These are phyloP conservation scores for Gallinago stenura DNA, from an alignment of 2,797 vertebrate species.

Conservation along the genomic window DNA sequence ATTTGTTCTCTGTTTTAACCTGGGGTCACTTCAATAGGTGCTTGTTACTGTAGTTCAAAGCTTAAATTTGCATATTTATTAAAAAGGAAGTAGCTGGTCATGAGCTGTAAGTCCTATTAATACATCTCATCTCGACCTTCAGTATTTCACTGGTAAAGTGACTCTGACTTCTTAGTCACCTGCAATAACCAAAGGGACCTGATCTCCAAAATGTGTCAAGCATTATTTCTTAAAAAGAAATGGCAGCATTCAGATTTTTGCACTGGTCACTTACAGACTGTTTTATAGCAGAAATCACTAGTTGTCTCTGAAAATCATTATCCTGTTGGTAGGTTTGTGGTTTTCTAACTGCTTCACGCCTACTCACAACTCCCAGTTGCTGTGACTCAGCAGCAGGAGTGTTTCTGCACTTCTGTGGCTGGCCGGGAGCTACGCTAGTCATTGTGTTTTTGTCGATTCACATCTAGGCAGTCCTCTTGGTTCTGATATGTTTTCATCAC, in stretches of 20 bases:
- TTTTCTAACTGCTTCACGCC: background rate
- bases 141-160: background rate
- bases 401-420: background rate
- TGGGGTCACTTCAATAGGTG: background rate
- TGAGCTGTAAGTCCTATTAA: background rate
- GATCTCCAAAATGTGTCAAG: background rate
- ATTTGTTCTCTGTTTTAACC: background rate
- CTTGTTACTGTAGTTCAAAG: background rate
- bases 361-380: background rate
- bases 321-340: background rate
- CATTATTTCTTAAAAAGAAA: background rate
- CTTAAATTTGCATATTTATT: background rate
- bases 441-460: background rate
- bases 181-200: background rate
- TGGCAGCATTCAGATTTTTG: background rate
- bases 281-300: background rate
- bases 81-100: background rate
- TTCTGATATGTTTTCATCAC: background rate
- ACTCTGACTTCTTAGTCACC: background rate
- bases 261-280: background rate
- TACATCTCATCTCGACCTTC: background rate
- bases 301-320: background rate
- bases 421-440: background rate
- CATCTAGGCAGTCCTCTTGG: background rate
- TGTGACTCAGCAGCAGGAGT: slow-evolving; percentile 40